Evolutionary conservation across 2,888 invertebrate genomes (phyloP).

Genomic region (Eurytoma californica): DNA sequence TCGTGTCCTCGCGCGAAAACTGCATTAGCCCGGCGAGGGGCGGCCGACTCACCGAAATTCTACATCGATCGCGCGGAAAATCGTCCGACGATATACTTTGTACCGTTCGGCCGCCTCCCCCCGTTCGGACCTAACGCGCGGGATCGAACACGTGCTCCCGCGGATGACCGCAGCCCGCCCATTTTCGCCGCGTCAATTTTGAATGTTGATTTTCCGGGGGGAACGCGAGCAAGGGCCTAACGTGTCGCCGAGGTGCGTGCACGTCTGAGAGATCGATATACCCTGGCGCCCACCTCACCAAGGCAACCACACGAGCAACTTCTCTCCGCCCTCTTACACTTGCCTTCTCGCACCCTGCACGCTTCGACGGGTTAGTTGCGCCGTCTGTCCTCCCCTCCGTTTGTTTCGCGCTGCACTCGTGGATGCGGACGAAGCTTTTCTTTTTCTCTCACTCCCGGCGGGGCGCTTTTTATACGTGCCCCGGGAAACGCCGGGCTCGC

Average conservation of each 20-base stretch:
- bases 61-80: neutral
- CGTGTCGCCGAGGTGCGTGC: neutral
- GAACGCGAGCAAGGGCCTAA: neutral
- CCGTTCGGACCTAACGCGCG: neutral
- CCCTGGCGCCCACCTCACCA: conserved; percentile 63
- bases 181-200: conserved; percentile 42
- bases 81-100: neutral
- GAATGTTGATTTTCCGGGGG: conserved; percentile 63
- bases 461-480: neutral
- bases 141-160: neutral
- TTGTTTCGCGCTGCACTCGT: conserved; percentile 24
- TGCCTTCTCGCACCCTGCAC: conserved; percentile 20
- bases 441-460: neutral
- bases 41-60: conserved; percentile 23
- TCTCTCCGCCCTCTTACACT: conserved; percentile 57
- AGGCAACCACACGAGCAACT: conserved; percentile 67
- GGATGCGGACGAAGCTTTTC: neutral
- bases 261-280: conserved; percentile 65
- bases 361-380: conserved; percentile 13
- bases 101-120: neutral
- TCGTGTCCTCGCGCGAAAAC: conserved; percentile 9
- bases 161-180: conserved; percentile 1
- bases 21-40: conserved; percentile 10
- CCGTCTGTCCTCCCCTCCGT: neutral
- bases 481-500: neutral